Evolutionary conservation across 2,888 invertebrate genomes (phyloP).

Genomic region (Cremastinae sp.): DNA sequence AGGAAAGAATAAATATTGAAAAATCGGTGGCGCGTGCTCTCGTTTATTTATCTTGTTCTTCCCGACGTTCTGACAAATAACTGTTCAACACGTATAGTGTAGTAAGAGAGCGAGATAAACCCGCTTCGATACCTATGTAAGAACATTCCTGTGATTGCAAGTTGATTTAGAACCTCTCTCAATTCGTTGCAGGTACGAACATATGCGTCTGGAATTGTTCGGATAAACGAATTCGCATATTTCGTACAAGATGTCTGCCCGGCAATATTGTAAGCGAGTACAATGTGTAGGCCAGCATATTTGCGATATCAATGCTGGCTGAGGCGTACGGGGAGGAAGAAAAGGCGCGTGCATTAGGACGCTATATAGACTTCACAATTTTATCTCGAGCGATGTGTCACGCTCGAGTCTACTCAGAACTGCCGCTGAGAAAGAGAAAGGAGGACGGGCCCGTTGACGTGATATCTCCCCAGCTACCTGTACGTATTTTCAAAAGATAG

Average conservation of each 20-base stretch:
- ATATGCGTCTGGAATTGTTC: slow-evolving; percentile 48
- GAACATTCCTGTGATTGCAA: slow-evolving; percentile 18
- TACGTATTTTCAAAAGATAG: slow-evolving; percentile 7
- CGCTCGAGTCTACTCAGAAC: slow-evolving; percentile 62
- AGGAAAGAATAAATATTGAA: not conserved
- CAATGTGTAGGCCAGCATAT: not conserved
- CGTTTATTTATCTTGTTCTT: slow-evolving; percentile 45
- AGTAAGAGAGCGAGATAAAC: not conserved
- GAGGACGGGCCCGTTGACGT: slow-evolving; percentile 41
- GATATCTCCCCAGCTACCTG: slow-evolving; percentile 38
- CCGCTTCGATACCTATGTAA: slow-evolving; percentile 14
- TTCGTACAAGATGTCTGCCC: not conserved
- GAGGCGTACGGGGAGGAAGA: slow-evolving; percentile 20
- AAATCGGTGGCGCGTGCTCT: slow-evolving; percentile 17
- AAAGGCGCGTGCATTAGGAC: slow-evolving; percentile 59
- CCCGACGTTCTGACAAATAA: slow-evolving; percentile 48
- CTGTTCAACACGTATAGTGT: slow-evolving; percentile 41
- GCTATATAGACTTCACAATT: slow-evolving; percentile 61
- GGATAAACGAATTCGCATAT: slow-evolving; percentile 42
- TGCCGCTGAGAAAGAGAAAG: slow-evolving; percentile 46
- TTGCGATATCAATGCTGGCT: not conserved
- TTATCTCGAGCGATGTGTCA: slow-evolving; percentile 65
- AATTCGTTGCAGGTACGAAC: slow-evolving; percentile 21
- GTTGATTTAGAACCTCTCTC: slow-evolving; percentile 50
- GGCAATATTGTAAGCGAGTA: not conserved